Base-by-base conservation (phyloP, 1,140 invertebrate species). In the Saccostrea glomerata region DNA sequence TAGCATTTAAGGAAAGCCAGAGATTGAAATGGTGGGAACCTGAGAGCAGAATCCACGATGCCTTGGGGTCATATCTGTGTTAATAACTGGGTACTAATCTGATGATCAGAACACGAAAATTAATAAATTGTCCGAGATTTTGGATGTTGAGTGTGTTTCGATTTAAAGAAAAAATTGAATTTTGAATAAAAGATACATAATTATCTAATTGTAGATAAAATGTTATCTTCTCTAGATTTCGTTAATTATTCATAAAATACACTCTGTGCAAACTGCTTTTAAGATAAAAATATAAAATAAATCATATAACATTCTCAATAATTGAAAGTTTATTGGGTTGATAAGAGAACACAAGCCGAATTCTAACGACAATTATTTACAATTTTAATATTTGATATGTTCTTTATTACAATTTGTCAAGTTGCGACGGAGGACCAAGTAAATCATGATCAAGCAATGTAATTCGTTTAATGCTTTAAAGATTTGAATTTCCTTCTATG, bases 261-360 rank as follows among this genome's bases (percentile, higher is more conserved):
- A 20, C 15, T 20, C 58, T 63, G 2, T 20, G 6, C 58, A 15
- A 25, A 30, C 23, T 30, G 13, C 12, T 30, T 77, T 77, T 77
- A 25, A 77, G 70, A 77, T 77, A 77, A 47, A 77, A 13, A 25
- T 30, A 36, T 11, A 77, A 47, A 77, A 77, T 30, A 77, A 77
- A 77, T 77, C 70, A 77, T 77, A 30, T 77, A 77, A 77, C 70
- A 77, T 36, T 13, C 70, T 77, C 23, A 77, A 77, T 77, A 77
- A 77, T 77, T 77, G 25, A 77, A 77, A 15, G 30, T 36, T 77
- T 36, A 15, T 30, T 30, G 70, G 70, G 25, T 13, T 77, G 70
- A 25, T 30, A 36, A 12, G 25, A 77, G 23, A 77, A n/a, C 20
- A 63, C n/a, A 66, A 66, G 23, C 60, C 60, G 6, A n/a, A 11